Evolutionary conservation across 2,797 vertebrate genomes (phyloP).

Genomic region (Scyliorhinus canicula): DNA sequence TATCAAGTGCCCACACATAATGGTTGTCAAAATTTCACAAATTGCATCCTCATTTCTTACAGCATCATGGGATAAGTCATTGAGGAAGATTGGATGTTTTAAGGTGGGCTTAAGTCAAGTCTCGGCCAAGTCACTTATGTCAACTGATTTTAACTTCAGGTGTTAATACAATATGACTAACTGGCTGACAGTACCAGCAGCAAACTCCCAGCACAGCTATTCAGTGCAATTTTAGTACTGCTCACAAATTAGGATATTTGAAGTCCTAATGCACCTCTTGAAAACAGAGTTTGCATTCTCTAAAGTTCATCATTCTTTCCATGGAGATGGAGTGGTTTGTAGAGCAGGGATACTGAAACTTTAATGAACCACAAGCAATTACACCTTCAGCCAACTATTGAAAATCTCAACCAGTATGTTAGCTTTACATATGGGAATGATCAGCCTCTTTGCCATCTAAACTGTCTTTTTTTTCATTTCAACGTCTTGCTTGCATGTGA

Average conservation of each 20-base stretch:
- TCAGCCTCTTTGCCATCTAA: not conserved
- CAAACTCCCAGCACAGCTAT: not conserved
- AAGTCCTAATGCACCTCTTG: too few species aligned
- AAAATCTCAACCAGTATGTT: not conserved
- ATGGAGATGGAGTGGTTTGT: not conserved
- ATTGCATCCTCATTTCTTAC: not conserved
- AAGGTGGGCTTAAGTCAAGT: not conserved
- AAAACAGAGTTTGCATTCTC: not conserved
- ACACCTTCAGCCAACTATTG: not conserved
- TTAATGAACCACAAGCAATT: not conserved
- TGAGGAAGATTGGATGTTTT: not conserved
- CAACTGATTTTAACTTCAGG: not conserved
- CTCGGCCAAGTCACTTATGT: not conserved
- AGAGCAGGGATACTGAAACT: not conserved
- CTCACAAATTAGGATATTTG: not conserved
- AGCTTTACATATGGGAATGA: not conserved
- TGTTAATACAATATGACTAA: not conserved
- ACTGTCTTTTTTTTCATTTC: not conserved
- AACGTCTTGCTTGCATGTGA: not conserved
- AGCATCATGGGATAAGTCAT: not conserved
- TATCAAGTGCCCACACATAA: not conserved
- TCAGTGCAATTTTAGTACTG: not conserved
- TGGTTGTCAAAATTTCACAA: not conserved
- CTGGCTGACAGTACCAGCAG: not conserved
- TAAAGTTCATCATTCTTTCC: too few species aligned